Evolutionary conservation across 1,140 invertebrate genomes (phyloP).

Genomic region (Microplitis demolitor): DNA sequence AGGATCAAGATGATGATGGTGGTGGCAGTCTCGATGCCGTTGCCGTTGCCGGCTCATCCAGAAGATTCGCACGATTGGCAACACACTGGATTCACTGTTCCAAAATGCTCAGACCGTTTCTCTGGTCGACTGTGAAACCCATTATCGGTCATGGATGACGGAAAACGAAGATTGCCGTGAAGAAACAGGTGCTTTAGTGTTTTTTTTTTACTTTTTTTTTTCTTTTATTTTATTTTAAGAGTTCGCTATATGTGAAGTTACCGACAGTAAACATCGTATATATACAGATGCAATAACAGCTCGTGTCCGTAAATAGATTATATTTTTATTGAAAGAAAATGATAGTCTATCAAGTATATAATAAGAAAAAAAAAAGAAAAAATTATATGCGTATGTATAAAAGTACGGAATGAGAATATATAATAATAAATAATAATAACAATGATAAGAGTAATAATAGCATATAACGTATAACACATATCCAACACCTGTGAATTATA

Average conservation of each 20-base stretch:
- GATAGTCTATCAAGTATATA: too few relatives aligned
- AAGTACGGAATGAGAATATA: neutral
- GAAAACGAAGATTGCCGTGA: constrained; percentile 24
- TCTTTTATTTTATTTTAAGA: neutral
- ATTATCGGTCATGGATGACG: constrained; percentile 25
- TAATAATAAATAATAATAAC: neutral
- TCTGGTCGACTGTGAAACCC: constrained; percentile 12
- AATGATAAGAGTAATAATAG: neutral
- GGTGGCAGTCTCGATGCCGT: neutral
- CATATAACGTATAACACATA: neutral
- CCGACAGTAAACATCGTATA: neutral
- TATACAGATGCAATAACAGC: too few relatives aligned
- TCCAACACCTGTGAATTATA: constrained; percentile 22
- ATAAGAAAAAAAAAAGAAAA: neutral
- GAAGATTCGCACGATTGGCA: constrained; percentile 11
- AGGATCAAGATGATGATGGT: too few relatives aligned
- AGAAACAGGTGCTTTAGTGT: constrained; percentile 19
- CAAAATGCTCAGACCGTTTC: neutral
- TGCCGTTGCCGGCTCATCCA: neutral
- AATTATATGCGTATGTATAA: neutral
- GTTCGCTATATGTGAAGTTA: neutral
- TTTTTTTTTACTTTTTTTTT: neutral
- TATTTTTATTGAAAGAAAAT: too few relatives aligned
- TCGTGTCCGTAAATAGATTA: too few relatives aligned
- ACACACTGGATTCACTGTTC: neutral